Evolutionary conservation across 2,797 vertebrate species (phyloP).

Genomic region (Thripadectes ignobilis): DNA sequence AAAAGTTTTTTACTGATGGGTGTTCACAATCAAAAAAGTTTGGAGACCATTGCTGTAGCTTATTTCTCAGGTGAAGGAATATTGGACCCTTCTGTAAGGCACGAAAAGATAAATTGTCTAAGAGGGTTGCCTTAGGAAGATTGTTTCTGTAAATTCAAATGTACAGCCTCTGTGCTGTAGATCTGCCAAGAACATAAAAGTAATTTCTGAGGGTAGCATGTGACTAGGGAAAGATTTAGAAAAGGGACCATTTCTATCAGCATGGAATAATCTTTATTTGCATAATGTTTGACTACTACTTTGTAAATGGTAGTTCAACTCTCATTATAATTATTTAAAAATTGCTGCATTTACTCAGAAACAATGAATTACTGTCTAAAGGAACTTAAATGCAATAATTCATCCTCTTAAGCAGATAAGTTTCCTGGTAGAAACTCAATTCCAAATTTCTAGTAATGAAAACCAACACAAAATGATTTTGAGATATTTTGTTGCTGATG

Average conservation of each 20-base stretch:
- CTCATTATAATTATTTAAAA: neutral
- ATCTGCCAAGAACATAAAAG: neutral
- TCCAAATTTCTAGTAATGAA: neutral
- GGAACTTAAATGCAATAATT: neutral
- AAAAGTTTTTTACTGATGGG: neutral
- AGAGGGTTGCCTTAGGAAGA: neutral
- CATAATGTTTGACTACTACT: neutral
- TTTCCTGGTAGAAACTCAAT: neutral
- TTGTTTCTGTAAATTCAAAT: neutral
- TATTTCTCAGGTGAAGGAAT: neutral
- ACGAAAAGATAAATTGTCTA: neutral
- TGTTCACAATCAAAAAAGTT: neutral
- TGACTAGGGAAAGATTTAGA: neutral
- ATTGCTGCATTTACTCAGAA: neutral
- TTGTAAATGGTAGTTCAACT: neutral
- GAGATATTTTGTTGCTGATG: neutral
- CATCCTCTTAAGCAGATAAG: neutral
- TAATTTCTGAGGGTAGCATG: neutral
- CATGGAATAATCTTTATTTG: neutral
- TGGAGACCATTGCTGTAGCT: neutral
- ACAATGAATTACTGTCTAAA: neutral
- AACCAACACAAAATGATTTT: neutral
- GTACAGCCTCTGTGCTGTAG: neutral
- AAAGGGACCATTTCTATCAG: neutral
- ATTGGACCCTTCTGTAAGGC: neutral